Evolutionary conservation across 2,113 vertebrate genomes (phyloP), one percentile per base, ranked within the genome.

Genomic region (Ctenomys sociabilis): DNA sequence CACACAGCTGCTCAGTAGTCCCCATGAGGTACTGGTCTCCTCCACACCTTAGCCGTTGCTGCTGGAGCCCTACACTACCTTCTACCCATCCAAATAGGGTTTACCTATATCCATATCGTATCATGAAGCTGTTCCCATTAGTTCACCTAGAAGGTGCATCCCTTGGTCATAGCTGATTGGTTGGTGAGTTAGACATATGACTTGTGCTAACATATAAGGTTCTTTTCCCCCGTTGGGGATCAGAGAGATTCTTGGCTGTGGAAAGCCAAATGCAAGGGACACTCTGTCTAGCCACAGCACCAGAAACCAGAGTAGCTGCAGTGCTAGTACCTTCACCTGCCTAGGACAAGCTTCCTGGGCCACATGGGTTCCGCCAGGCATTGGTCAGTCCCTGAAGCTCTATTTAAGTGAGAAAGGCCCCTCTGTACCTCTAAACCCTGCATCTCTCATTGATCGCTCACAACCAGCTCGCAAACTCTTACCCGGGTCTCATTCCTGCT

Each of bases 321-420:
- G 73, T 26, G 43, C 24, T 54, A 28, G 66, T 14, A 37, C 52
- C 8, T 1, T 86, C 11, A 1, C 10, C 7, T 40, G n/a, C 70
- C 11, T 4, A n/a, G 32, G 37, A 6, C 70, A 13, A 17, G 32
- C 78, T 57, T 49, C 32, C 77, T 75, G 16, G 11, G 61, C 57
- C 12, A 0, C 11, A 8, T 8, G 3, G 43, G 4, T 8, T n/a
- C 32, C 32, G 8, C 10, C 7, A 0, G 8, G 24, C 70, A 32
- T 43, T 7, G 57, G 14, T 4, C 61, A 28, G 4, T 0, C 30
- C 28, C 3, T 1, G 24, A 75, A 89, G 10, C 21, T 61, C 73
- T 45, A 61, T 9, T 28, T 43, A 49, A 77, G 14, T 43, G 37
- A 78, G 61, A 80, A 92, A 92, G 17, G 1, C 19, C 70, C 13